phyloP scores from a whole-genome alignment of 2,113 vertebrate genomes.

The Nanger granti region DNA sequence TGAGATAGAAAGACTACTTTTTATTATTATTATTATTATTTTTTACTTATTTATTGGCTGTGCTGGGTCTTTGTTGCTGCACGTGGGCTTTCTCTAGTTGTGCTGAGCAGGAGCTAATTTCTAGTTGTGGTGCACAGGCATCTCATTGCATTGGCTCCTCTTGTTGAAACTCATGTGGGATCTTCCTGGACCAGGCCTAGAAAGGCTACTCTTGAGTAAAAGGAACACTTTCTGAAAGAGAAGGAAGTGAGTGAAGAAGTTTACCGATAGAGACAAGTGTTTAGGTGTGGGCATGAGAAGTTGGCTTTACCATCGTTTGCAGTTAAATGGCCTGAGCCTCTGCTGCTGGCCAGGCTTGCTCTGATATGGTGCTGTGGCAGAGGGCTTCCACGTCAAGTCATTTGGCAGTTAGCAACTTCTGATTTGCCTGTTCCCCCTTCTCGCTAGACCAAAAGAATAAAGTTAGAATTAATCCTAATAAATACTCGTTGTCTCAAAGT shows the following conservation, averaged over 20 bases:
- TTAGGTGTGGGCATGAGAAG: background rate
- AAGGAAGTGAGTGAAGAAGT: background rate
- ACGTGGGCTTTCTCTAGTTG: background rate
- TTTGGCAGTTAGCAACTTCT: background rate
- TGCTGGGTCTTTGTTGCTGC: background rate
- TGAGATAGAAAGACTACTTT: background rate
- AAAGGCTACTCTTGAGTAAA: background rate
- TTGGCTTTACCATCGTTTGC: background rate
- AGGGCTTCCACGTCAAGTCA: background rate
- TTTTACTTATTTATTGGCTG: background rate
- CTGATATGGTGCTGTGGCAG: background rate
- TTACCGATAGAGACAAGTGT: background rate
- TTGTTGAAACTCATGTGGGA: background rate
- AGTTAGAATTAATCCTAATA: background rate
- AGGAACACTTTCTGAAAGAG: background rate
- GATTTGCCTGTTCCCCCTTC: background rate
- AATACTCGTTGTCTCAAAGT: background rate
- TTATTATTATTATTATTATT: background rate
- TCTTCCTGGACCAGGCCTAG: background rate
- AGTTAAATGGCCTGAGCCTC: background rate
- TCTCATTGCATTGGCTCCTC: rapidly evolving
- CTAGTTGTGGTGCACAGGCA: background rate
- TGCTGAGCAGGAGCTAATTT: background rate
- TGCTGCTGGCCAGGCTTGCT: background rate
- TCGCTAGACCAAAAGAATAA: background rate